Conservation (phyloP, 2,888 invertebrate species). For the Euspilapteryx auroguttella region DNA sequence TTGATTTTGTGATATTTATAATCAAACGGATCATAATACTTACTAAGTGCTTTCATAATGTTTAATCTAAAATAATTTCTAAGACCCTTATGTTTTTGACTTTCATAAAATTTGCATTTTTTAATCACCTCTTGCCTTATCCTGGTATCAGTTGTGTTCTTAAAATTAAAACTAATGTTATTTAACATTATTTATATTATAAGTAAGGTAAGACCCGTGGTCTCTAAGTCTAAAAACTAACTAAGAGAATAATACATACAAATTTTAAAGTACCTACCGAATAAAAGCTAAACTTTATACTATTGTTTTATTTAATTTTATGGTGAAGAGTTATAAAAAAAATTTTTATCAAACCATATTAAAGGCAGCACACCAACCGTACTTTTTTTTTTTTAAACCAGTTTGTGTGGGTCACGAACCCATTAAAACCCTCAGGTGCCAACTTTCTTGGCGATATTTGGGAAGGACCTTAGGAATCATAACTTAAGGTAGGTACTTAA, state of each 20-base stretch:
- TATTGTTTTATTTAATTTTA: constrained; percentile 11
- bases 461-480: too few species aligned
- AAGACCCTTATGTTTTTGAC: not conserved
- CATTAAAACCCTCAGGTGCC: too few species aligned
- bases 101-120: not conserved
- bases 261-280: too few species aligned
- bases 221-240: constrained; percentile 37
- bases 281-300: constrained; percentile 9
- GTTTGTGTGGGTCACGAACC: too few species aligned
- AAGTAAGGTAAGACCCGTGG: constrained; percentile 44
- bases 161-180: not conserved
- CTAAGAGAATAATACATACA: constrained; percentile 14
- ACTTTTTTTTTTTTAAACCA: too few species aligned
- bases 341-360: too few species aligned
- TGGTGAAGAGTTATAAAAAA: constrained; percentile 10
- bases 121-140: not conserved
- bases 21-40: not conserved
- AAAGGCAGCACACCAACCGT: too few species aligned
- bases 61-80: too few species aligned
- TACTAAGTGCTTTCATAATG: too few species aligned
- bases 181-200: not conserved
- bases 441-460: too few species aligned
- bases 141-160: too few species aligned
- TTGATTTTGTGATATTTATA: constrained; percentile 3
- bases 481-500: too few species aligned